Evolutionary conservation across 2,113 vertebrate species (phyloP).

Genomic region (Actinemys pallida): DNA sequence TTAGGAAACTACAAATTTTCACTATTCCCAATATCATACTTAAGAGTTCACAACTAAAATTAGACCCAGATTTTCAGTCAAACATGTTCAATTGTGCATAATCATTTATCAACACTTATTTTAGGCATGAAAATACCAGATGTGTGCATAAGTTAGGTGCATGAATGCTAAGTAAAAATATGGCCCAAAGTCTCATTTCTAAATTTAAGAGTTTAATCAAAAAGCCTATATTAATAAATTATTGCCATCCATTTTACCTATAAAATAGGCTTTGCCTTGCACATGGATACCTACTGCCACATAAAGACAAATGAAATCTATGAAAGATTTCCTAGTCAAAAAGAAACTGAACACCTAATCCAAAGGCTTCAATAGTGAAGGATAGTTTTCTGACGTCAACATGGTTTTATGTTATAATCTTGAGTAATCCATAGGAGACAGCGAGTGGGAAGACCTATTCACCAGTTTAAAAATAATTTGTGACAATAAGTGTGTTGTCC

Average conservation of each 20-base stretch:
- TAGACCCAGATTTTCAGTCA: constrained; percentile 29
- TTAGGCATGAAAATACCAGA: constrained; percentile 11
- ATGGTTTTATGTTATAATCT: background rate
- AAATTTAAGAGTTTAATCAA: constrained; percentile 19
- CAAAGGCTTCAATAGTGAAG: constrained; percentile 50
- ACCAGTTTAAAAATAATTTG: constrained; percentile 41
- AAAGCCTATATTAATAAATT: background rate
- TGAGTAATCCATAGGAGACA: constrained; percentile 33
- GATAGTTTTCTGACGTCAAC: constrained; percentile 19
- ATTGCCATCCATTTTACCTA: constrained; percentile 24
- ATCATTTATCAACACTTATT: background rate
- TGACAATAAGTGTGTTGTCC: background rate
- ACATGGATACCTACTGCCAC: constrained; percentile 1
- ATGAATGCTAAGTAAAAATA: background rate
- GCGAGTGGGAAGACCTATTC: background rate
- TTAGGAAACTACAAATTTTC: constrained; percentile 34
- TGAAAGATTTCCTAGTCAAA: constrained; percentile 17
- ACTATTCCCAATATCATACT: constrained; percentile 3
- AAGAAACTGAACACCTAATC: constrained; percentile 51
- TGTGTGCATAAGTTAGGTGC: constrained; percentile 1
- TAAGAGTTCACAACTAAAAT: constrained; percentile 32
- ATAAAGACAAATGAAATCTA: constrained; percentile 8
- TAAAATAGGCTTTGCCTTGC: constrained; percentile 40
- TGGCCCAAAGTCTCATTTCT: constrained; percentile 3
- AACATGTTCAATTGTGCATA: background rate